These are phyloP conservation scores for Pipistrellus pygmaeus DNA, from an alignment of 2,797 vertebrate genomes.

Conservation along the genomic window DNA sequence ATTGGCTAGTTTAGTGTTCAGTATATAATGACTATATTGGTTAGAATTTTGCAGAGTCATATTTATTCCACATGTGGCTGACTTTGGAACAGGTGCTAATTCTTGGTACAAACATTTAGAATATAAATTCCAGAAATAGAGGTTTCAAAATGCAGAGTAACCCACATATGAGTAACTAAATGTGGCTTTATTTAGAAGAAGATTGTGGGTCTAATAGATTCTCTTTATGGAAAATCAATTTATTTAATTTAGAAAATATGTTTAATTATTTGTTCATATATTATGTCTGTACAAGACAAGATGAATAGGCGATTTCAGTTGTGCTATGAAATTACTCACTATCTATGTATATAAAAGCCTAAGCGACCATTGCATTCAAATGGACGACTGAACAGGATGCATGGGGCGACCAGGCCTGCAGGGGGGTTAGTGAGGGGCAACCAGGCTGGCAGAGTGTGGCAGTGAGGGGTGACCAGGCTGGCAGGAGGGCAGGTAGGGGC, in stretches of 20 bases:
- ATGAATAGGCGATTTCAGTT: not conserved
- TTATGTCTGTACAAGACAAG: not conserved
- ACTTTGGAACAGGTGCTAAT: conserved; percentile 14
- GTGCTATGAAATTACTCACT: not conserved
- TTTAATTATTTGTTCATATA: conserved; percentile 21
- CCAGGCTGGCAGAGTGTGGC: no score
- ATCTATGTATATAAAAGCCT: no score
- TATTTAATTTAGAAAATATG: conserved; percentile 37
- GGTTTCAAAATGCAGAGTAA: not conserved
- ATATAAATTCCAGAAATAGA: conserved; percentile 24
- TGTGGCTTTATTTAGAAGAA: conserved; percentile 9
- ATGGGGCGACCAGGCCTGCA: no score
- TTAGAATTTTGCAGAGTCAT: conserved; percentile 33
- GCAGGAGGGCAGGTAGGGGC: no score
- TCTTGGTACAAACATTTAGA: not conserved
- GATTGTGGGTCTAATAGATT: not conserved
- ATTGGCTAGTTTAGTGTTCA: not conserved
- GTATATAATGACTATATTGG: not conserved
- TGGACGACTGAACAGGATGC: no score
- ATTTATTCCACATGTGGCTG: not conserved
- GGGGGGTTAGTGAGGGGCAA: no score
- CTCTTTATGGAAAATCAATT: not conserved
- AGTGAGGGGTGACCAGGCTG: no score
- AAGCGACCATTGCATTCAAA: no score
- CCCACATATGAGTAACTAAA: not conserved